Evolutionary conservation across 2,888 invertebrate genomes (phyloP).

Genomic region (Scaptomyza parva): DNA sequence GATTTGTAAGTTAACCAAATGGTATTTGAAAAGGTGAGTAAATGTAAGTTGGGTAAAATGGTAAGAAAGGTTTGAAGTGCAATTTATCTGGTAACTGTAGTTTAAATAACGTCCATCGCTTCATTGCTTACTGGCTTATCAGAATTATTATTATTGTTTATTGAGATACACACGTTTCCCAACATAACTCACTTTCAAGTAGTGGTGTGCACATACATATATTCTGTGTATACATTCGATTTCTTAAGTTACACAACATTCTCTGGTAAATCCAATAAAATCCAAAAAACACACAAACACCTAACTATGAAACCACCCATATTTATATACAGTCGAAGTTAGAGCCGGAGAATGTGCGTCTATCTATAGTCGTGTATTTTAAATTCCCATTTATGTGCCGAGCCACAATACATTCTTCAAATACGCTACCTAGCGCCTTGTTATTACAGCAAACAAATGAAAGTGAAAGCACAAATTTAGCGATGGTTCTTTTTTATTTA

Average conservation of each 20-base stretch:
- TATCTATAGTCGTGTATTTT: constrained; percentile 36
- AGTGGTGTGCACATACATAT: background rate
- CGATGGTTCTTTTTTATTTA: constrained; percentile 61
- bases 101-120: background rate
- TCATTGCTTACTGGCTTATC: background rate
- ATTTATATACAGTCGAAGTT: background rate
- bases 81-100: background rate
- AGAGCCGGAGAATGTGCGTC: constrained; percentile 2
- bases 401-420: constrained; percentile 73
- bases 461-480: constrained; percentile 79
- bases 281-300: constrained; percentile 49
- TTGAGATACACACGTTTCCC: background rate
- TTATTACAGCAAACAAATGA: constrained; percentile 79
- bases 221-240: background rate
- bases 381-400: constrained; percentile 65
- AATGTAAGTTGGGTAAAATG: background rate
- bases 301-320: constrained; percentile 29
- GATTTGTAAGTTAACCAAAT: background rate
- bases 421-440: constrained; percentile 71
- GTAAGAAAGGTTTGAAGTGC: background rate
- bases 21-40: background rate
- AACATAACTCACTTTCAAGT: no score
- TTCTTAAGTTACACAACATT: background rate
- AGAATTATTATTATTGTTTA: background rate
- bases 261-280: constrained; percentile 34